phyloP scores from a whole-genome alignment of 2,797 vertebrate species.

The Lagocephalus sceleratus region DNA sequence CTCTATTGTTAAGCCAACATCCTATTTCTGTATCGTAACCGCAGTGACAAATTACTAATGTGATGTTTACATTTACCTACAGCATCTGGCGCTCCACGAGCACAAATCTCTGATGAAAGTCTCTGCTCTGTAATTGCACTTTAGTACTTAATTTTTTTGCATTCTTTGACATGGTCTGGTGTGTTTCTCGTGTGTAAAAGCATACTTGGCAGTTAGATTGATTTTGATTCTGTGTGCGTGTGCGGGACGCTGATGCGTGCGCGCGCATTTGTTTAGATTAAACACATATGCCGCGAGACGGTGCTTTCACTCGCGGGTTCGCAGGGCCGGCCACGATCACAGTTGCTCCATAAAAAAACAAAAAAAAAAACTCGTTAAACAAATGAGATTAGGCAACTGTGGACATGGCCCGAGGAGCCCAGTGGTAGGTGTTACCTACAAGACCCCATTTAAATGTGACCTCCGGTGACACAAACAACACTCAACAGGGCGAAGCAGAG shows the following conservation, averaged over 20 bases:
- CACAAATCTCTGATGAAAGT: too few relatives aligned
- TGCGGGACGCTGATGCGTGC: slow-evolving; percentile 2
- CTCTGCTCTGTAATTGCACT: too few relatives aligned
- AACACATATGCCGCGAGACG: neutral
- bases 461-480: slow-evolving; percentile 44
- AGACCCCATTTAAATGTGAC: slow-evolving; percentile 29
- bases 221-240: neutral
- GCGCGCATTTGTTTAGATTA: neutral
- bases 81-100: neutral
- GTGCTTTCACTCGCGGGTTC: neutral
- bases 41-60: too few relatives aligned
- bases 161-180: too few relatives aligned
- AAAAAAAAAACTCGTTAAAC: slow-evolving; percentile 47
- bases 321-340: slow-evolving; percentile 7
- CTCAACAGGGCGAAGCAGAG: slow-evolving; percentile 30
- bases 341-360: slow-evolving; percentile 27
- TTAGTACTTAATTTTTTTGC: neutral
- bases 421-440: slow-evolving; percentile 52
- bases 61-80: neutral
- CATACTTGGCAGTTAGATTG: neutral
- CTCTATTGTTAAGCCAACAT: neutral
- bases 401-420: slow-evolving; percentile 51
- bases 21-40: too few relatives aligned
- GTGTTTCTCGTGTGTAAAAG: neutral
- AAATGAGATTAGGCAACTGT: slow-evolving; percentile 47